A percentile compares a stretch with the other conserved stretches of the same genome.
Evolutionary conservation across 2,113 vertebrate genomes (phyloP).

Genomic region (Alexandromys fortis): DNA sequence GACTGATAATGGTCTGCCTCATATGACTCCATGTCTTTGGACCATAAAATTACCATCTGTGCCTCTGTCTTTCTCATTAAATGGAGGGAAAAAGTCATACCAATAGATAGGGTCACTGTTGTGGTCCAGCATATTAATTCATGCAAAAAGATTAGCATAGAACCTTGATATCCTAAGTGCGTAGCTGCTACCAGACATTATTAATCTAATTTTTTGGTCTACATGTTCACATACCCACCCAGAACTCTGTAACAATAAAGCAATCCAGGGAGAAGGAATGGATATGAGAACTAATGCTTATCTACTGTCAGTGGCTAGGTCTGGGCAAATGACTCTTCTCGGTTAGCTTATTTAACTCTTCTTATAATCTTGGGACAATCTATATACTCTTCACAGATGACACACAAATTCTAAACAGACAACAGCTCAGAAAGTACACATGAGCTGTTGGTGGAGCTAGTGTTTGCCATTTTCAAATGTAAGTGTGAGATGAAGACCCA

Average conservation of each 20-base stretch:
- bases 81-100: not conserved
- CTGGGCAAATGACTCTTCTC: not conserved
- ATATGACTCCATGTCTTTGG: not conserved
- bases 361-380: not conserved
- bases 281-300: not conserved
- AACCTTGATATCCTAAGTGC: not conserved
- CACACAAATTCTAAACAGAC: not conserved
- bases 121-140: not conserved
- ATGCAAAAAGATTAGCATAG: not conserved
- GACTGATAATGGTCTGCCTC: accelerated
- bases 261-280: not conserved
- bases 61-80: not conserved
- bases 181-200: not conserved
- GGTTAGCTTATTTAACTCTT: not conserved
- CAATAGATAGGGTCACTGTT: accelerated
- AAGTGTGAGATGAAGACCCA: not conserved
- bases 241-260: not conserved
- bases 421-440: not conserved
- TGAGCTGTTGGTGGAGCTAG: not conserved
- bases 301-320: not conserved
- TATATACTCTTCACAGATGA: not conserved
- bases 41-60: not conserved
- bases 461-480: not conserved
- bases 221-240: not conserved
- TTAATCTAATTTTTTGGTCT: not conserved